Conservation (phyloP, 2,888 invertebrate species). For the Eristalis pertinax region DNA sequence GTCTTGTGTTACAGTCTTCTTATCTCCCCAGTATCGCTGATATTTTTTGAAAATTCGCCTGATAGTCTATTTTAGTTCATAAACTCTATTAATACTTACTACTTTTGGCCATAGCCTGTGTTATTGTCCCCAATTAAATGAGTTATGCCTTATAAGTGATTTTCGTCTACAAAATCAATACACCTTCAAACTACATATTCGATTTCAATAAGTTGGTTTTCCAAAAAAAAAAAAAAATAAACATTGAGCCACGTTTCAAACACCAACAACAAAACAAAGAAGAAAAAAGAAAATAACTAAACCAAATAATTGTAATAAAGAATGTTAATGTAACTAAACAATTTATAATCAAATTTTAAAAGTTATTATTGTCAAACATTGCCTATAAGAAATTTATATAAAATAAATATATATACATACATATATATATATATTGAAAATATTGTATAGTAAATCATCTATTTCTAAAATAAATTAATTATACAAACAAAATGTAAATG, state of each 20-base stretch:
- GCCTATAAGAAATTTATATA: slow-evolving; percentile 70
- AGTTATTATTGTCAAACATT: slow-evolving; percentile 70
- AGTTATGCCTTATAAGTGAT: too few relatives aligned
- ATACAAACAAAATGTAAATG: slow-evolving; percentile 65
- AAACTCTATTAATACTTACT: too few relatives aligned
- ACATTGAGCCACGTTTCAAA: background rate
- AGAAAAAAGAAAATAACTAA: slow-evolving; percentile 23
- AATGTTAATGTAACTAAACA: slow-evolving; percentile 59
- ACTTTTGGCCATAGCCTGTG: too few relatives aligned
- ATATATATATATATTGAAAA: slow-evolving; percentile 60
- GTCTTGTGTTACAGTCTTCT: too few relatives aligned
- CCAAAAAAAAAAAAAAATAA: slow-evolving; percentile 13
- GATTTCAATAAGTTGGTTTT: slow-evolving; percentile 20
- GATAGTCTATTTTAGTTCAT: too few relatives aligned
- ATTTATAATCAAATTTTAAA: slow-evolving; percentile 69
- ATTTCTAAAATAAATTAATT: slow-evolving; percentile 71
- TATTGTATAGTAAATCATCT: slow-evolving; percentile 69
- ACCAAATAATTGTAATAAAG: slow-evolving; percentile 25
- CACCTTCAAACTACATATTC: slow-evolving; percentile 5
- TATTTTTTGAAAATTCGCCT: too few relatives aligned
- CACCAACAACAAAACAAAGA: slow-evolving; percentile 6
- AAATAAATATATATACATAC: slow-evolving; percentile 43
- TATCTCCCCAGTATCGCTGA: too few relatives aligned
- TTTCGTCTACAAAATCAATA: too few relatives aligned
- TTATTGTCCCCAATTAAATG: too few relatives aligned